Conservation (phyloP, 2,113 vertebrate species). For the Elgaria multicarinata region DNA sequence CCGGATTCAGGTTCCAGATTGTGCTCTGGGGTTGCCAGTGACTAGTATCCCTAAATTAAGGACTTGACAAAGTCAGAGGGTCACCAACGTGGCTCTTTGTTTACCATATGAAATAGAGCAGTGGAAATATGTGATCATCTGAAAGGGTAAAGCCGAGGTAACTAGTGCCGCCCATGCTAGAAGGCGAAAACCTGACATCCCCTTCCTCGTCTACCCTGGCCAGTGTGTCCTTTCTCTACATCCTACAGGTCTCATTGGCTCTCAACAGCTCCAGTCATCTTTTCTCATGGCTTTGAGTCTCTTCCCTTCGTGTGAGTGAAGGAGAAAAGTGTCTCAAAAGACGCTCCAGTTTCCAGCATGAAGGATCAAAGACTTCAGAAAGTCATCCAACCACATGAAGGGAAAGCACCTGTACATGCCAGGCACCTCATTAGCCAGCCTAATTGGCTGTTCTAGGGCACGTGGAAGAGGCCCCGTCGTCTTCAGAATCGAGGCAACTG, state of each 20-base stretch:
- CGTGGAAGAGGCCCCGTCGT: neutral
- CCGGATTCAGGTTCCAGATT: neutral
- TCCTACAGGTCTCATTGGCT: neutral
- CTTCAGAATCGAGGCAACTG: neutral
- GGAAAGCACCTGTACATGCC: neutral
- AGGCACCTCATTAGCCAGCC: neutral
- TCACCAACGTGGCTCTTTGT: neutral
- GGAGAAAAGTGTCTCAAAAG: neutral
- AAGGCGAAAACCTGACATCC: too few relatives aligned
- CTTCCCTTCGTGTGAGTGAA: neutral
- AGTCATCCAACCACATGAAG: neutral
- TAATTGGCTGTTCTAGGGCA: neutral
- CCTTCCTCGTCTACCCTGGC: neutral
- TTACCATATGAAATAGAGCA: neutral
- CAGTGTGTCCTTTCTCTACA: neutral
- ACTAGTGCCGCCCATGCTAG: too few relatives aligned
- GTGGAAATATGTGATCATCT: too few relatives aligned
- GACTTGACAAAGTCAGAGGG: neutral
- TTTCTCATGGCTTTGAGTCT: neutral
- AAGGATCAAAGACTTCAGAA: neutral
- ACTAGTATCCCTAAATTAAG: neutral
- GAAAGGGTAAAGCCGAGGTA: neutral
- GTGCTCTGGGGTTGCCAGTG: neutral
- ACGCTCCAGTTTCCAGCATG: neutral
- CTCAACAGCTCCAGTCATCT: neutral